Percentiles rank a stretch among this genome's conserved stretches.
Evolutionary conservation across 2,888 invertebrate genomes (phyloP).

Genomic region (Agrochola lychnidis): DNA sequence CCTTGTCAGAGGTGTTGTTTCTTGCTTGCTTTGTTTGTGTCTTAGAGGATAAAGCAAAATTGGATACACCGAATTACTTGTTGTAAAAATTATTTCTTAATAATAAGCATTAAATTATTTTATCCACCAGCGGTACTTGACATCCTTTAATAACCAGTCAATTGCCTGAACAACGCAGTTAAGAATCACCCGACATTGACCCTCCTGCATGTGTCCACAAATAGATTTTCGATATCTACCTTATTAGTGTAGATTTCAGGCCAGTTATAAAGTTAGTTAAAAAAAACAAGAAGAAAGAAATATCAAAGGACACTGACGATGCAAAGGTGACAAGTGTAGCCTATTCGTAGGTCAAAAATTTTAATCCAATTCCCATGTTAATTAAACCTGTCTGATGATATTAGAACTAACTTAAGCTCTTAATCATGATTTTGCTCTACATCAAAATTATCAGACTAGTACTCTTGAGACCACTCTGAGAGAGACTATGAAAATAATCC

Average conservation of each 20-base stretch:
- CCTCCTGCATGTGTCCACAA: slow-evolving; percentile 63
- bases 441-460: background rate
- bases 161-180: slow-evolving; percentile 66
- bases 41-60: background rate
- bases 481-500: background rate
- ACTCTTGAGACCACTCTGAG: background rate
- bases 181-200: slow-evolving; percentile 70
- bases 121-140: background rate
- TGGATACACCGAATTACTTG: background rate
- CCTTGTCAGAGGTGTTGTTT: background rate
- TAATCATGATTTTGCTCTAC: background rate
- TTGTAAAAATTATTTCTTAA: background rate
- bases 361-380: background rate
- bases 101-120: background rate
- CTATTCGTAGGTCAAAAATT: background rate
- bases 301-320: background rate
- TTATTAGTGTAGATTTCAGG: slow-evolving; percentile 49
- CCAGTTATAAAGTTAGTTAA: background rate
- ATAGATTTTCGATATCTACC: slow-evolving; percentile 69
- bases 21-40: too few relatives aligned
- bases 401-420: background rate
- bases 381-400: background rate
- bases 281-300: background rate
- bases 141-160: slow-evolving; percentile 53
- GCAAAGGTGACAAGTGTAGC: too few relatives aligned